Conservation (phyloP, 1,140 invertebrate species). For the Hormaphis cornu region DNA sequence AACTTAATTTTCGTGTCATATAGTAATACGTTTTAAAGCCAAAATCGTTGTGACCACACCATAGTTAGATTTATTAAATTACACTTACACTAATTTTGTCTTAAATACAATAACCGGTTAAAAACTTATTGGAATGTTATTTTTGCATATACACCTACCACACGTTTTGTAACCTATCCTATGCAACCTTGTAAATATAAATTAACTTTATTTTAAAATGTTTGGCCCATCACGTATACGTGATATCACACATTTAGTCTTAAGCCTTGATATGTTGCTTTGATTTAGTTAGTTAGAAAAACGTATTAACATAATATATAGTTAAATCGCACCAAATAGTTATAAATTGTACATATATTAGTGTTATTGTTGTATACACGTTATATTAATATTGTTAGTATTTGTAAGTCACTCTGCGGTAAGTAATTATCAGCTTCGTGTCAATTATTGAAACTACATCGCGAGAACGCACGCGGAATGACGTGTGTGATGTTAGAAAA, state of each 20-base stretch:
- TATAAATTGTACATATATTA: constrained; percentile 6
- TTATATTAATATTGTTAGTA: not conserved
- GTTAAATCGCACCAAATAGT: not conserved
- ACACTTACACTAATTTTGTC: no score
- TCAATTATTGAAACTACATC: not conserved
- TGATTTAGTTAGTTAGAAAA: not conserved
- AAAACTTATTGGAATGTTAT: no score
- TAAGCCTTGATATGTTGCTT: not conserved
- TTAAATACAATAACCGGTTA: no score
- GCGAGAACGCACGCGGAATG: not conserved
- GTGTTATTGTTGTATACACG: not conserved
- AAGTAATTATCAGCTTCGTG: not conserved
- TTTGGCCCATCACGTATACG: not conserved
- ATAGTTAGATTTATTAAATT: no score
- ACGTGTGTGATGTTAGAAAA: not conserved
- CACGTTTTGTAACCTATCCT: not conserved
- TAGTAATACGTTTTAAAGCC: no score
- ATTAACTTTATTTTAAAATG: not conserved
- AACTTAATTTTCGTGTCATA: no score
- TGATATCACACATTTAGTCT: not conserved
- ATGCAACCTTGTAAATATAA: not conserved
- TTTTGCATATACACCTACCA: not conserved
- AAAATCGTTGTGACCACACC: no score
- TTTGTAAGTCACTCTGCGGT: not conserved
- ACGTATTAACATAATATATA: not conserved